Base-by-base conservation (phyloP, 2,113 vertebrate species). In the Rhea americana region DNA sequence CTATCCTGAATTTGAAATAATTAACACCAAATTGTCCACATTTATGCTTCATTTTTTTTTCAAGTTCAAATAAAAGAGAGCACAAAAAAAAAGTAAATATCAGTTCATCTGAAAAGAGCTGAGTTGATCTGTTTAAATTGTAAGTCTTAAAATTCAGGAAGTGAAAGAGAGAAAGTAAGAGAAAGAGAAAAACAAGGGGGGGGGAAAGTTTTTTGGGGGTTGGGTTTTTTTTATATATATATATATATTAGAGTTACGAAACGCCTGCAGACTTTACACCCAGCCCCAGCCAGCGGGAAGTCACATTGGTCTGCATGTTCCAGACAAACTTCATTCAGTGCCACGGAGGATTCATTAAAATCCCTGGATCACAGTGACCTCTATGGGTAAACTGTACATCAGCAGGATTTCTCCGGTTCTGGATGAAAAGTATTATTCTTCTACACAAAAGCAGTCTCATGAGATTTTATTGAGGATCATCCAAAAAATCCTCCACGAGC, bases 331-430 rank as follows among this genome's bases (percentile, higher is more conserved):
- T 0, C 1, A 3, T 13, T 1, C 39, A 3, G 41, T 1, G 58
- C 56, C 3, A 14, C 13, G n/a, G 7, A 26, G 37, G 68, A 55
- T 25, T 24, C 10, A n/a, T 45, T 19, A 81, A 82, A 97, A 96
- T 97, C 89, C 93, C 96, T 88, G 95, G 86, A 22, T 93, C 82
- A 91, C 85, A 97, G 96, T 97, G 98, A 96, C 98, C 97, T 95
- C 98, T 98, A 97, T 96, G 90, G 97, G 97, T 79, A n/a, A 92
- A 7, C 9, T 10, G 3, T 37, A 61, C 56, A 67, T 7, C 74
- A 85, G 97, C 97, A 98, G 84, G 9, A 41, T 19, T 47, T 65
- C 88, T 39, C 8, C 1, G 1, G 1, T 35, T 9, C 28, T 13
- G 21, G 18, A 7, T 9, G 83, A 43, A n/a, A 71, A 81, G 22